Percentiles rank a stretch among this genome's conserved stretches.
Conservation (phyloP, 1,140 invertebrate species). For the Sycophaga agraensis region DNA sequence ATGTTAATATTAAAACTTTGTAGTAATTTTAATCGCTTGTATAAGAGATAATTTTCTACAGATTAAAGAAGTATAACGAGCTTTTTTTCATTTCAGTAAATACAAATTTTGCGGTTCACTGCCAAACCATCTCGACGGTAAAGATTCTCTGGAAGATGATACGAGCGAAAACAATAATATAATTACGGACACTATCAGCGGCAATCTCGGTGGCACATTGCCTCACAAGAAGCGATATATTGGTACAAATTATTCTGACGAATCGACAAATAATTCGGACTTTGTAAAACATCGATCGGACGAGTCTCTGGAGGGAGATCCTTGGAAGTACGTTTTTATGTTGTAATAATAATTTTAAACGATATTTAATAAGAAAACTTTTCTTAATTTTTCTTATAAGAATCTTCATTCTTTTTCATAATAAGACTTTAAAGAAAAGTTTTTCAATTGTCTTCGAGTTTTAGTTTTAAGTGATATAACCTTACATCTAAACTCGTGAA, state of each 20-base stretch:
- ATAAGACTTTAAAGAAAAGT: no score
- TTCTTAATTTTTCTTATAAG: no score
- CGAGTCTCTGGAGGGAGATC: slow-evolving; percentile 54
- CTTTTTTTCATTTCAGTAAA: slow-evolving; percentile 36
- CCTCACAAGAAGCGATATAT: slow-evolving; percentile 61
- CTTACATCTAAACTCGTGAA: no score
- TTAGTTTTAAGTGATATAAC: no score
- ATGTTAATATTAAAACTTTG: no score
- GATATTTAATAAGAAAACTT: no score
- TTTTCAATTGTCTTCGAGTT: no score
- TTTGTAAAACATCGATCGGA: slow-evolving; percentile 51
- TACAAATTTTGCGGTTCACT: slow-evolving; percentile 67
- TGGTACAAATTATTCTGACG: slow-evolving; percentile 56
- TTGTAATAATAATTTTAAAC: no score
- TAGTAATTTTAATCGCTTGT: no score
- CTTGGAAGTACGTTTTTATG: slow-evolving; percentile 53
- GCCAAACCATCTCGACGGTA: slow-evolving; percentile 72
- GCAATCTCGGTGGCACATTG: slow-evolving; percentile 61
- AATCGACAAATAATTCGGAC: slow-evolving; percentile 50
- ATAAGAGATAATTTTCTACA: no score
- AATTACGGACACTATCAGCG: slow-evolving; percentile 64
- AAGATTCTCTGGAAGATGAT: slow-evolving; percentile 56
- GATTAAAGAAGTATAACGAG: no score
- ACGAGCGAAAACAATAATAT: slow-evolving; percentile 60
- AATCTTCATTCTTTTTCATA: no score